Percentiles rank a stretch among this genome's conserved stretches.
phyloP scores from a whole-genome alignment of 2,888 invertebrate genomes.

The Tiliacea aurago region DNA sequence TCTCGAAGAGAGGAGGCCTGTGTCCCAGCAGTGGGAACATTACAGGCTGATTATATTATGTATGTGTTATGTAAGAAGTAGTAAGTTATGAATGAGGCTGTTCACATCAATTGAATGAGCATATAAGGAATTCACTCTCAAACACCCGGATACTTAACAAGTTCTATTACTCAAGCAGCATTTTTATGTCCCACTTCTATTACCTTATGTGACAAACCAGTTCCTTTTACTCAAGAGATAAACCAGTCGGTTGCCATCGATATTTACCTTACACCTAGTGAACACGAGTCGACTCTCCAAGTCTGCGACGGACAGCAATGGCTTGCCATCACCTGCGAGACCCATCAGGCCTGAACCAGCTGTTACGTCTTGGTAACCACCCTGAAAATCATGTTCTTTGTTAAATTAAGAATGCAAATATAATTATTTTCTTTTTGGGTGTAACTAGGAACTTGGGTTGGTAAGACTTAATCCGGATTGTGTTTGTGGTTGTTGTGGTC shows the following conservation, averaged over 20 bases:
- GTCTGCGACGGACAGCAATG: conserved; percentile 95
- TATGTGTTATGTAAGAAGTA: background rate
- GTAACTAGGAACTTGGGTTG: background rate
- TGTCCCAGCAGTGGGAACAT: no score
- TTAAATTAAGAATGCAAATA: background rate
- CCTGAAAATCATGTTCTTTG: conserved; percentile 80
- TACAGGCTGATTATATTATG: no score
- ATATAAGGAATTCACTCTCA: background rate
- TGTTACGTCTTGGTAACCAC: conserved; percentile 95
- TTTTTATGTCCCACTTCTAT: background rate
- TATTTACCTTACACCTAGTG: conserved; percentile 95
- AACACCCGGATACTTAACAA: background rate
- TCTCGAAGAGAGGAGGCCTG: no score
- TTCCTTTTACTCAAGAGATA: background rate
- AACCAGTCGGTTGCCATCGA: background rate
- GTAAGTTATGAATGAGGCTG: background rate
- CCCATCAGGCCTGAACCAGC: conserved; percentile 96
- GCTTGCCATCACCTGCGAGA: conserved; percentile 95
- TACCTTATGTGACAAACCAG: background rate
- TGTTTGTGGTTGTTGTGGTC: background rate
- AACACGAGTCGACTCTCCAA: conserved; percentile 96
- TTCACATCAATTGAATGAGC: background rate
- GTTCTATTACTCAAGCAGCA: background rate
- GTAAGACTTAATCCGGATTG: background rate
- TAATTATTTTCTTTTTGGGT: background rate